Base-by-base conservation (phyloP, 2,888 invertebrate genomes). In the Elmis aenea region DNA sequence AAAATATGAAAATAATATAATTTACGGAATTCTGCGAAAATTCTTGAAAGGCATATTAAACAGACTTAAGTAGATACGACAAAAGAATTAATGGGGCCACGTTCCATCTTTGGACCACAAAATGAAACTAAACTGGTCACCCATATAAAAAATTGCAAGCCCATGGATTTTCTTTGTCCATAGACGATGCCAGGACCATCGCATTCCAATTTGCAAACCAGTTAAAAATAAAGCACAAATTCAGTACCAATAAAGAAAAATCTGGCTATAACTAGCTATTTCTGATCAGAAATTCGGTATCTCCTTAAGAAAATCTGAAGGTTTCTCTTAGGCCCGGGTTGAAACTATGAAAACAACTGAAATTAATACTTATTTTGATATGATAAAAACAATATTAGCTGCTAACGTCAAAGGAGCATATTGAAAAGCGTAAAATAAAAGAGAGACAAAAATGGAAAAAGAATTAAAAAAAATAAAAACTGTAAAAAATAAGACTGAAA, bases 301-400 rank as follows among this genome's bases (percentile, higher is more conserved):
- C n/a, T 32, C 31, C 27, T 16, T 55, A 25, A 36, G 54, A 52
- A 53, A 61, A 46, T 39, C 57, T 28, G 54, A 61, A 46, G 52
- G 54, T 20, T 45, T 58, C n/a, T n/a, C n/a, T n/a, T 16, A 54
- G 26, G 43, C 47, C 33, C 38, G 55, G 34, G 51, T 46, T 21
- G 26, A 43, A 35, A 47, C 48, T 20, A 41, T 59, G 39, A 57
- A 45, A 43, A 51, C n/a, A 47, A 37, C 48, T 30, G 54, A 53
- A 46, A 48, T n/a, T n/a, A n/a, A n/a, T n/a, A n/a, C n/a, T n/a
- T n/a, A n/a, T n/a, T n/a, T n/a, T n/a, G n/a, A n/a, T n/a, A n/a
- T n/a, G n/a, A n/a, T n/a, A n/a, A n/a, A n/a, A n/a, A n/a, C n/a
- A n/a, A n/a, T n/a, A n/a, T n/a, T n/a, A n/a, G n/a, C n/a, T n/a